Evolutionary conservation across 2,113 vertebrate genomes (phyloP).

Genomic region (Nothoprocta pentlandii): DNA sequence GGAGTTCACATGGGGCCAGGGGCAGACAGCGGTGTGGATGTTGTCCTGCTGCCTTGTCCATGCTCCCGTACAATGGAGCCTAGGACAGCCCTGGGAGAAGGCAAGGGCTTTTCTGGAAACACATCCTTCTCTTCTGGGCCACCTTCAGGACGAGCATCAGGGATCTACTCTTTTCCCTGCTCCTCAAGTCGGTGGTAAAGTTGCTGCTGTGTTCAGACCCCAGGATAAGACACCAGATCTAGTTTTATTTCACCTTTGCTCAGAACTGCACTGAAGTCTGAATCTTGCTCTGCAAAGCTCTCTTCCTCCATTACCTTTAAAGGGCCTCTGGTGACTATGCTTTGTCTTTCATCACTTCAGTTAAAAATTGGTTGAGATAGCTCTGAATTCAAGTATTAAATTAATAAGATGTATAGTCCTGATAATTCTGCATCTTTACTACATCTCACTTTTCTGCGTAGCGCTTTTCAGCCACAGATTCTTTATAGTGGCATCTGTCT

Average conservation of each 20-base stretch:
- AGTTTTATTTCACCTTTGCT: neutral
- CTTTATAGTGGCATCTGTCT: constrained; percentile 35
- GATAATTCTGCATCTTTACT: constrained; percentile 16
- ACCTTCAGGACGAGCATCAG: neutral
- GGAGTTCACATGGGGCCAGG: rapidly evolving
- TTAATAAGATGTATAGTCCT: neutral
- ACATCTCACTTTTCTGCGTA: neutral
- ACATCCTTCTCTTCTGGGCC: neutral
- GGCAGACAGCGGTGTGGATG: rapidly evolving
- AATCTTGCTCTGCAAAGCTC: neutral
- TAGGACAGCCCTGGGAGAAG: too few species aligned
- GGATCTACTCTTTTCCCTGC: rapidly evolving
- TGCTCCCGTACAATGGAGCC: rapidly evolving
- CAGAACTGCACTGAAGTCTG: rapidly evolving
- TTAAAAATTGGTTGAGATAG: neutral
- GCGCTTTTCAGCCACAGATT: constrained; percentile 11
- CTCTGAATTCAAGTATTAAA: constrained; percentile 12
- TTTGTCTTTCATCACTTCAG: constrained; percentile 1
- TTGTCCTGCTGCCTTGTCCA: neutral
- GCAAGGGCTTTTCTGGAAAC: too few species aligned
- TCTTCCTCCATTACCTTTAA: neutral
- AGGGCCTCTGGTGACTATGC: neutral
- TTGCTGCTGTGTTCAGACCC: neutral
- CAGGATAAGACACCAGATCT: neutral
- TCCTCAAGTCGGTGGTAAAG: rapidly evolving